phyloP scores from a whole-genome alignment of 2,113 vertebrate species.

The Sturnus vulgaris region DNA sequence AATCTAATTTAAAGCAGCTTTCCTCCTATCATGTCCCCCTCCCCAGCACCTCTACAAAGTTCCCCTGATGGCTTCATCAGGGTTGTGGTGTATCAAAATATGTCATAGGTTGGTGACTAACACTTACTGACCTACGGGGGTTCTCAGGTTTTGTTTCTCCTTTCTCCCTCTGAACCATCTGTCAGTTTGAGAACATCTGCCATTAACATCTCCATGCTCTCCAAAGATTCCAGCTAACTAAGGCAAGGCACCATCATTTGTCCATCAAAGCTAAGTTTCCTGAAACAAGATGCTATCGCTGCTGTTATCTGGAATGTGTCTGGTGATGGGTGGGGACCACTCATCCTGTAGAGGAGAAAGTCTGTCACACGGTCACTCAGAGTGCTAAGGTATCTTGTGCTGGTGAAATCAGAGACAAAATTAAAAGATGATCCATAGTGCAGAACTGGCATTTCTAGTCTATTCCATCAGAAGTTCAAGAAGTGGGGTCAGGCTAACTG shows the following conservation, averaged over 20 bases:
- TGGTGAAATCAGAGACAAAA: not conserved
- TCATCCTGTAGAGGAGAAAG: not conserved
- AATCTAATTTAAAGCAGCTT: slow-evolving; percentile 34
- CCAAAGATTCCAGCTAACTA: not conserved
- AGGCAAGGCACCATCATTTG: not conserved
- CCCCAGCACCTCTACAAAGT: not conserved
- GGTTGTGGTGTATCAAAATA: not conserved
- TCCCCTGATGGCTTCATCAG: not conserved
- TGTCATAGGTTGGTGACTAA: not conserved
- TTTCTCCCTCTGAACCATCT: not conserved
- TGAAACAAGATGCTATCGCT: not conserved
- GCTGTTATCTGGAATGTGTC: not conserved
- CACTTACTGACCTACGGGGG: not conserved
- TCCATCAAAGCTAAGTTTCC: not conserved
- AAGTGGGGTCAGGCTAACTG: not conserved
- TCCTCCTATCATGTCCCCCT: not conserved
- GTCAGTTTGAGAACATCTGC: not conserved
- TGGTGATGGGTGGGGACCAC: not conserved
- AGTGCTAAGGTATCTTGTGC: not conserved
- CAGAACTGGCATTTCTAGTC: not conserved
- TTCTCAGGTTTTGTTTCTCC: not conserved
- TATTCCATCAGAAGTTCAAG: not conserved
- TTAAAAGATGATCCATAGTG: not conserved
- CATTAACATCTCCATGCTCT: not conserved
- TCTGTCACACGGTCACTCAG: not conserved